Base-by-base conservation (phyloP, 2,888 invertebrate genomes). In the Phalera bucephala region DNA sequence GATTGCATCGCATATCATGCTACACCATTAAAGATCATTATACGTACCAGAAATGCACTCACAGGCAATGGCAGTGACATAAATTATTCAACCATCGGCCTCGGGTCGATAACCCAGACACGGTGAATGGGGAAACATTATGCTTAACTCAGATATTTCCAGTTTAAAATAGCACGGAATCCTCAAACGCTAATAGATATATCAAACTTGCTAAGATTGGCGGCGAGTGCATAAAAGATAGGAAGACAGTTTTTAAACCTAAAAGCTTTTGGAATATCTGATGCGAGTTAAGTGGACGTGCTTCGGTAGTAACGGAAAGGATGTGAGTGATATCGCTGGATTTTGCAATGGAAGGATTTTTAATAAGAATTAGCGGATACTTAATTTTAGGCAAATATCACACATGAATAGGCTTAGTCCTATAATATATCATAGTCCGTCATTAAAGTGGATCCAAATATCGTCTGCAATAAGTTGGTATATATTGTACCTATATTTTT, bases 21-120 rank as follows among this genome's bases (percentile, higher is more conserved):
- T 9, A 9, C 7, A 29, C 20, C 15, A 49, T 40, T 45, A 52
- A 43, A 44, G 34, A 37, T 43, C 42, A 45, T 38, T 38, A 34
- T 35, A 37, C 21, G 40, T 41, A 52, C 33, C 49, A 59, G 43
- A 57, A 52, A 56, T 54, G 54, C 60, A 63, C 41, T 58, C 28
- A 52, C 54, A 55, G 38, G 44, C 49, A 39, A 50, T 52, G 48
- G 41, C 47, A 56, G 68, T 66, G 64, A 62, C 57, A 78, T 80
- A 75, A 72, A 79, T 78, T 67, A 81, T 81, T 81, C 78, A 78
- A 63, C 52, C 60, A 50, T 46, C 51, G 47, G 44, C 42, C 51
- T 38, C 52, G 56, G 77, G 71, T 80, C 80, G 76, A 81, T 81
- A 80, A 74, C 72, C 64, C 49, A 61, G 63, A 62, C 67, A 54